Conservation (phyloP, 2,113 vertebrate species). For the Tursiops truncatus region DNA sequence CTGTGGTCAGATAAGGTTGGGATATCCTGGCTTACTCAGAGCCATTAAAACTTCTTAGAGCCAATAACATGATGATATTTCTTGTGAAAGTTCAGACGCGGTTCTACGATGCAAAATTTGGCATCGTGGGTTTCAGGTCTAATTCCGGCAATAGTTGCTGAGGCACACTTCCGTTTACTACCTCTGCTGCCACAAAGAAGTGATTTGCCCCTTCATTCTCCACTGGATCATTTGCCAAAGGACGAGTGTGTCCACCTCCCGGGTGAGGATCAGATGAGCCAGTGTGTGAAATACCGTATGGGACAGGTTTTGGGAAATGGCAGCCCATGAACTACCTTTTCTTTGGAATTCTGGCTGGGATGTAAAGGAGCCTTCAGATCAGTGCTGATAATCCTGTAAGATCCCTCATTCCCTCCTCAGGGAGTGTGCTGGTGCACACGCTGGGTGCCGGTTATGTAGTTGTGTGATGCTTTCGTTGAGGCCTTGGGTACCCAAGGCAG, state of each 20-base stretch:
- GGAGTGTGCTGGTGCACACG: rapidly evolving
- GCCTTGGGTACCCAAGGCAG: rapidly evolving
- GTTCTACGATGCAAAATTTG: rapidly evolving
- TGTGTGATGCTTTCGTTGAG: neutral
- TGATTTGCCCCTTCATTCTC: too few relatives aligned
- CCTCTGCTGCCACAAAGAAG: neutral
- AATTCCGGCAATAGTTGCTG: neutral
- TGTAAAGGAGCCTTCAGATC: neutral
- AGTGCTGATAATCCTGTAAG: neutral
- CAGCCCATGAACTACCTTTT: rapidly evolving
- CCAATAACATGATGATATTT: rapidly evolving
- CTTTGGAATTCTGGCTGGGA: neutral
- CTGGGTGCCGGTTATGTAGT: rapidly evolving
- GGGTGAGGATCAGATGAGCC: neutral
- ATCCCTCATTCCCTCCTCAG: rapidly evolving
- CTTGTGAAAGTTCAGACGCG: rapidly evolving
- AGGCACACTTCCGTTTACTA: rapidly evolving
- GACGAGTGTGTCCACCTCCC: too few relatives aligned
- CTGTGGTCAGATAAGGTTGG: too few relatives aligned
- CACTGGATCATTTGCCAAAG: neutral
- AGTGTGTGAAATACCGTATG: rapidly evolving
- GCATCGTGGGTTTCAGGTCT: neutral
- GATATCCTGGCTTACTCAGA: rapidly evolving
- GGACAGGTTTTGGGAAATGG: neutral
- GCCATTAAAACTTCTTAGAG: neutral